Base-by-base conservation (phyloP, 2,888 invertebrate species). In the Amblyteles armatorius region DNA sequence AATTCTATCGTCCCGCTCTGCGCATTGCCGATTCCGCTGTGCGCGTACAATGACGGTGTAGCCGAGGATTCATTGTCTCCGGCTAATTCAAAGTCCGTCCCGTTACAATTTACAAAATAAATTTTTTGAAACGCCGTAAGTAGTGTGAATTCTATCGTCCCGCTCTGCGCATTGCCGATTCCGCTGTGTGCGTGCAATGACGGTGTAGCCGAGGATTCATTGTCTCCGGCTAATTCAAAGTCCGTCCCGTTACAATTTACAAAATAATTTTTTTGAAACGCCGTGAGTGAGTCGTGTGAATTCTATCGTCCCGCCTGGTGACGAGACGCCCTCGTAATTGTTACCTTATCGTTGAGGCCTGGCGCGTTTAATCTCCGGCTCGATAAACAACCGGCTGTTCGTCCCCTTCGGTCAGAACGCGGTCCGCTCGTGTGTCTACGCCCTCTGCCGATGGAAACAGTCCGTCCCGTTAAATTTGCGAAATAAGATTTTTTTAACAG, bases 261-360 rank as follows among this genome's bases (percentile, higher is more conserved):
- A 40, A 40, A 40, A 40, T 40, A 11, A 11, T 11, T 9, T 2
- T 9, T 40, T 11, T 9, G 2, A 40, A 11, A 40, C 11, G 11
- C 13, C 44, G 44, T 48, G 44, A 48, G 16, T 5, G n/a, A n/a
- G n/a, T n/a, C 44, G 16, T 16, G 16, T 48, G 29, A 69, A 50
- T 29, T 29, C n/a, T 3, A 29, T 16, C 29, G 2, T 33, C 11
- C 36, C 22, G n/a, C 6, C 5, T 0, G 26, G 40, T 11, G 11
- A 36, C n/a, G 44, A 26, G 48, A 52, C 22, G 36, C 33, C 26
- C 40, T 40, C 13, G 22, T 29, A 48, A 57, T 19, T 29, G 40
- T 72, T 67, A 36, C 33, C 74, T 81, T 81, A 81, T 81, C 81
- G 50, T 50, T n/a, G 50, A 4, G 57, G 73, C 67, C 74, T 19